Evolutionary conservation across 2,113 vertebrate species (phyloP), one percentile per base, ranked within the genome.

Genomic region (Hystrix brachyura): DNA sequence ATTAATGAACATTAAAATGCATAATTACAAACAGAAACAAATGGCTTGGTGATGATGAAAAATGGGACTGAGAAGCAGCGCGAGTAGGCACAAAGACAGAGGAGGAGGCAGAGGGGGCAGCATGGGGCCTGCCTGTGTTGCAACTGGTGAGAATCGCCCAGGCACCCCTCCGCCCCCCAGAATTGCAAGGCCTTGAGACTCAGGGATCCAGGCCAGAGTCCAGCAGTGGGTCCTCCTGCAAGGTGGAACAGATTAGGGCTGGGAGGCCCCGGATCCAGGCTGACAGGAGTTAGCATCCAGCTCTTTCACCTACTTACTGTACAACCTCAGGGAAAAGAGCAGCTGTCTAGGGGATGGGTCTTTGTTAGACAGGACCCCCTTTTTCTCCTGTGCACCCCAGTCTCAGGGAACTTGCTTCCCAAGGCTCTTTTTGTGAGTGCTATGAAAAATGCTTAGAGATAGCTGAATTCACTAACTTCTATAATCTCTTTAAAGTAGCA

Each of bases 21-120:
- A 21, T 97, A 98, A 98, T 98, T 98, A 90, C 90, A 97, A 97
- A 92, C 87, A 96, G 98, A 98, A 98, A 98, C 97, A 97, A 98
- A 98, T 72, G 32, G 0, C 93, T 98, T 90, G 0, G 1, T 92
- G 43, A 34, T 91, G 97, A 94, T 98, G 95, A 95, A 91, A 98
- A 96, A 91, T 17, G 0, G 71, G 94, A 79, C 55, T 72, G 71
- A 74, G 94, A 92, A 91, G 38, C 79, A 79, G 43, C 0, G 0
- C 90, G 71, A 95, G 43, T 69, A 91, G 79, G 84, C 43, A 0
- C 2, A 7, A 27, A 48, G 51, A 18, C 15, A 57, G 81, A 81
- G 87, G 69, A 86, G 46, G 82, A 64, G 43, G 18, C 34, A 27
- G 6, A 7, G 12, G 65, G 14, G 46, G 38, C 9, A 51, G 21